These are phyloP conservation scores for Flabesymbios commensalis DNA, from an alignment of 2,888 invertebrate genomes.

Conservation along the genomic window DNA sequence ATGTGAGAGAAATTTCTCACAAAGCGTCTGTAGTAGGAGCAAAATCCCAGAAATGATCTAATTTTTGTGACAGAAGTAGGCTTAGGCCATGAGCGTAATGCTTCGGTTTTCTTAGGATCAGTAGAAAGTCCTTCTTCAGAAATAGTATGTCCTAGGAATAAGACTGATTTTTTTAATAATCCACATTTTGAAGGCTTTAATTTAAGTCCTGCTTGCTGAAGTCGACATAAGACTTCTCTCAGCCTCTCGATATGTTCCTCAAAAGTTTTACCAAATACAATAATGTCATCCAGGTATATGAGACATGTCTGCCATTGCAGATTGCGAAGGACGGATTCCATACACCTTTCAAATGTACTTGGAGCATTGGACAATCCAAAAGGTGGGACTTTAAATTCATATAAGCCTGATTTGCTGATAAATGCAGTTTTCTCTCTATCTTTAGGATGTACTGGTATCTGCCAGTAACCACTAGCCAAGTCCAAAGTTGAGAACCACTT, in stretches of 20 bases:
- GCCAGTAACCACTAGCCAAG: slow-evolving; percentile 37
- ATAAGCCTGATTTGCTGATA: slow-evolving; percentile 6
- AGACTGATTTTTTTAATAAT: neutral
- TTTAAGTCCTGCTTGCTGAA: too few species aligned
- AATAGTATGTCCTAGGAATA: neutral
- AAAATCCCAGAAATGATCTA: neutral
- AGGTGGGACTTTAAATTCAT: slow-evolving; percentile 10
- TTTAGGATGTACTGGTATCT: slow-evolving; percentile 22
- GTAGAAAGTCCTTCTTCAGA: neutral
- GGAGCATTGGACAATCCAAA: slow-evolving; percentile 11
- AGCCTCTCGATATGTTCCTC: neutral
- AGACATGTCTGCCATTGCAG: neutral
- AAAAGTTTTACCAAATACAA: slow-evolving; percentile 8
- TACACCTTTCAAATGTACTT: slow-evolving; percentile 14
- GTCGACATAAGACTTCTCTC: too few species aligned
- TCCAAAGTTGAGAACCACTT: slow-evolving; percentile 34
- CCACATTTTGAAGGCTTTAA: neutral
- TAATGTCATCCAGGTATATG: slow-evolving; percentile 22
- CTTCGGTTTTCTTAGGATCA: neutral
- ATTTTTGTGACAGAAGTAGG: too few species aligned
- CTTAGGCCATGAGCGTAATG: neutral
- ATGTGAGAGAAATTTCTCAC: neutral
- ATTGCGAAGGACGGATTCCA: slow-evolving; percentile 4
- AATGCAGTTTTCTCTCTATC: slow-evolving; percentile 20
- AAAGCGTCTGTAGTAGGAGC: neutral